Conservation (phyloP, 1,140 invertebrate genomes). For the Polyergus mexicanus region DNA sequence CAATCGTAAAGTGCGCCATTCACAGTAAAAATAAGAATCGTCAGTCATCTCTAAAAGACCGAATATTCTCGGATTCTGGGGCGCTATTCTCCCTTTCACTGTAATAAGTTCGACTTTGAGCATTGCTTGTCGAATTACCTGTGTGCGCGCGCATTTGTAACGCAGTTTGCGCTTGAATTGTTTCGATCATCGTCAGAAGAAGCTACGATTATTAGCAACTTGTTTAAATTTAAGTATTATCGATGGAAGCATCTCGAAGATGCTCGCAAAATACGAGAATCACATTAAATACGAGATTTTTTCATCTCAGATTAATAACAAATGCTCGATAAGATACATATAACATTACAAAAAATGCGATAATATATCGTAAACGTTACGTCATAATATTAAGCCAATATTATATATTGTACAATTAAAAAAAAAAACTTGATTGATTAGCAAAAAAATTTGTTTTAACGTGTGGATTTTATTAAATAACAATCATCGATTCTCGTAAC, state of each 20-base stretch:
- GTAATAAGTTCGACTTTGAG: conserved; percentile 8
- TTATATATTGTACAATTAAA: not conserved
- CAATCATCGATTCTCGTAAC: not conserved
- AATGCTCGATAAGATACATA: not conserved
- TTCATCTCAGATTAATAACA: not conserved
- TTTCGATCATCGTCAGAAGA: conserved; percentile 51
- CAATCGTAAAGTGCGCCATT: not conserved
- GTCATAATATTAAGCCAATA: not conserved
- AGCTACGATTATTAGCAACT: conserved; percentile 44
- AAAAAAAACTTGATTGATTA: not conserved
- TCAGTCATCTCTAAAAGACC: not conserved
- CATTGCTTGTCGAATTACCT: conserved; percentile 14
- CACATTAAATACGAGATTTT: not conserved
- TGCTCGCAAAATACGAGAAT: not conserved
- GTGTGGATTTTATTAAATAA: not conserved
- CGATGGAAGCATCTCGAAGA: conserved; percentile 5
- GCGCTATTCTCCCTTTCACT: not conserved
- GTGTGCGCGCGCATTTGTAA: conserved; percentile 38
- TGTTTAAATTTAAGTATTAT: conserved; percentile 50
- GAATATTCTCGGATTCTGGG: conserved; percentile 3
- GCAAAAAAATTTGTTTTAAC: not conserved
- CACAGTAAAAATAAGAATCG: not conserved
- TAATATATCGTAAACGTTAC: not conserved
- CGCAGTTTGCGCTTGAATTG: conserved; percentile 37
- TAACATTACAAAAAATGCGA: not conserved